These are phyloP conservation scores for Drosophila virilis DNA, from an alignment of 1,140 invertebrate species.

Conservation along the genomic window DNA sequence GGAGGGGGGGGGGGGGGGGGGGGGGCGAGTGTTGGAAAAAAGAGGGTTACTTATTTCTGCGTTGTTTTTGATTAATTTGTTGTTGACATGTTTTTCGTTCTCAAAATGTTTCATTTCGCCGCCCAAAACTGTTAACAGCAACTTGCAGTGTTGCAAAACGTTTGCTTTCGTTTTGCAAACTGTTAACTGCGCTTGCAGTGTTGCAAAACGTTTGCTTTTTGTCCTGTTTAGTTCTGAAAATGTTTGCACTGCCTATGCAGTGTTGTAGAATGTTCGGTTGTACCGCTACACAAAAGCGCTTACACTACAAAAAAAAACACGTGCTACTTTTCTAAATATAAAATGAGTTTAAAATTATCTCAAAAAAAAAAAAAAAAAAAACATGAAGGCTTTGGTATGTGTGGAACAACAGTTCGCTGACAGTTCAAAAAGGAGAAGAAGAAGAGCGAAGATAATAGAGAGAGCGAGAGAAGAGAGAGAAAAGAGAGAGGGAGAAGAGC, in stretches of 20 bases:
- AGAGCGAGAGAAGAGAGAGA: no score
- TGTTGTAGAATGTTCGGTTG: slow-evolving; percentile 4
- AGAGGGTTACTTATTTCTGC: slow-evolving; percentile 18
- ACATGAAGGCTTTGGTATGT: slow-evolving; percentile 72
- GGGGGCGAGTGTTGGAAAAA: background rate
- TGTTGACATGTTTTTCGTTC: slow-evolving; percentile 4
- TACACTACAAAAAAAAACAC: slow-evolving; percentile 38
- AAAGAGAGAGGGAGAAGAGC: no score
- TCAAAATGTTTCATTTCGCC: background rate
- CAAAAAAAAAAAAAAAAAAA: slow-evolving; percentile 32
- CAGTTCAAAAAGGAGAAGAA: no score
- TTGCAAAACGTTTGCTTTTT: background rate
- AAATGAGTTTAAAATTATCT: slow-evolving; percentile 7
- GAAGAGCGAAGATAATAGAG: no score
- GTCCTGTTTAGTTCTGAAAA: no score
- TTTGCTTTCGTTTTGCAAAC: background rate
- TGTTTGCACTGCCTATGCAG: no score
- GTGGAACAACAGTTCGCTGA: slow-evolving; percentile 51
- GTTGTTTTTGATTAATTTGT: slow-evolving; percentile 46
- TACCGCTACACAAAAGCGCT: slow-evolving; percentile 17
- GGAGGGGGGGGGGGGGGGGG: background rate
- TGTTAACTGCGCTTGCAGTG: background rate
- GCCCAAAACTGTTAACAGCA: no score
- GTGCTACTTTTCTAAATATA: background rate
- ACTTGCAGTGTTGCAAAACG: background rate